These are phyloP conservation scores for Nomada fucata DNA, from an alignment of 2,888 invertebrate genomes.

Conservation along the genomic window DNA sequence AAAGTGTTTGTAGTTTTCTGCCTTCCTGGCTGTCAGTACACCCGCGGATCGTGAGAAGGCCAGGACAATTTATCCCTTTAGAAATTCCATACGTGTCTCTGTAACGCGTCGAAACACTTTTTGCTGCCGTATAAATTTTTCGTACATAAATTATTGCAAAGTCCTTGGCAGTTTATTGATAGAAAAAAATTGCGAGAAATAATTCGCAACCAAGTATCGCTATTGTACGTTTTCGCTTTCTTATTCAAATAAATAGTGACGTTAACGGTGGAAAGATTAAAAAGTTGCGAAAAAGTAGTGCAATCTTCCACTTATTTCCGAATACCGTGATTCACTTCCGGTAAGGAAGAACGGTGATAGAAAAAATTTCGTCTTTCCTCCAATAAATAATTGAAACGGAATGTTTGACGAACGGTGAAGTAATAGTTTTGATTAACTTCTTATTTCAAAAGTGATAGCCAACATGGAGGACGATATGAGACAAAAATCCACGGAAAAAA, in stretches of 20 bases:
- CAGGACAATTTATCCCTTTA: slow-evolving; percentile 35
- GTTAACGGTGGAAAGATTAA: neutral
- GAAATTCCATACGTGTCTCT: neutral
- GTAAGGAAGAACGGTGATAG: neutral
- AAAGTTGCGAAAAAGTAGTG: neutral
- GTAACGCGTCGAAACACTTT: neutral
- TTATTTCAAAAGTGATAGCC: neutral
- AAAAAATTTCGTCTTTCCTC: neutral
- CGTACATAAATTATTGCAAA: no score
- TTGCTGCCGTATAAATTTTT: no score
- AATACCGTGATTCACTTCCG: slow-evolving; percentile 1
- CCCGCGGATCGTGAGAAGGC: slow-evolving; percentile 34
- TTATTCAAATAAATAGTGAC: neutral
- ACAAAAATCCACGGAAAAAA: neutral
- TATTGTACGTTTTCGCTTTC: no score
- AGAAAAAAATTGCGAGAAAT: neutral
- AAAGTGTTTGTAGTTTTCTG: slow-evolving; percentile 47
- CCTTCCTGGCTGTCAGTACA: slow-evolving; percentile 47
- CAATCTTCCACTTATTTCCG: slow-evolving; percentile 36
- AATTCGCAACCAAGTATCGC: neutral
- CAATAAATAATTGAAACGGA: neutral
- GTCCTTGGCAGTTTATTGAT: neutral
- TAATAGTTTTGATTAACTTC: neutral
- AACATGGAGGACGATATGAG: slow-evolving; percentile 4
- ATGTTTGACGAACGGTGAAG: neutral